Percentiles rank a stretch among this genome's conserved stretches.
phyloP scores from a whole-genome alignment of 1,140 invertebrate genomes.

The Tribolium castaneum region DNA sequence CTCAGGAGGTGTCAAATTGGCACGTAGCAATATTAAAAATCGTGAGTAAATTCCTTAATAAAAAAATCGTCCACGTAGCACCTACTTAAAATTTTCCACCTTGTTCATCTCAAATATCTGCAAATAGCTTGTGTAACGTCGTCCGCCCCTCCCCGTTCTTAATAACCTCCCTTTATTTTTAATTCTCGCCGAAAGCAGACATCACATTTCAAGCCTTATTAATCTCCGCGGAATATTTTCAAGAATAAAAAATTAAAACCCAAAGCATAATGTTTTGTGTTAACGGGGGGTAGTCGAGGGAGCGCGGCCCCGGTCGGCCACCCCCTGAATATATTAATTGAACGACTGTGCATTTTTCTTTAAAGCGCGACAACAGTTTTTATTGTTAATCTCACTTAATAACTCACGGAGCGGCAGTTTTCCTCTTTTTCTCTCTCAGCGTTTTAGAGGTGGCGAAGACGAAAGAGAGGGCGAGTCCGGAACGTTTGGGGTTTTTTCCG shows the following conservation, averaged over 20 bases:
- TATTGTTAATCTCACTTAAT: constrained; percentile 58
- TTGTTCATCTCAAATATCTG: constrained; percentile 43
- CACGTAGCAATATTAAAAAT: constrained; percentile 15
- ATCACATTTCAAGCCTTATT: constrained; percentile 61
- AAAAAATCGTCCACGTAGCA: constrained; percentile 36
- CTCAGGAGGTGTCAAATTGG: background rate
- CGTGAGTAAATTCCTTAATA: constrained; percentile 19
- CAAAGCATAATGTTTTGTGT: constrained; percentile 58
- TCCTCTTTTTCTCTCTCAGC: background rate
- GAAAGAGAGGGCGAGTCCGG: constrained; percentile 36
- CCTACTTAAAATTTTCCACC: constrained; percentile 29
- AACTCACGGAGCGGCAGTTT: constrained; percentile 42
- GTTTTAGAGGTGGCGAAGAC: background rate
- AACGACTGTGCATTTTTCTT: constrained; percentile 59
- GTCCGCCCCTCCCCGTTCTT: constrained; percentile 43
- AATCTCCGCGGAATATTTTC: constrained; percentile 60
- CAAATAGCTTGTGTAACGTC: constrained; percentile 39
- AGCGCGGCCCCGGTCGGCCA: constrained; percentile 11
- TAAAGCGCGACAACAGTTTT: constrained; percentile 56
- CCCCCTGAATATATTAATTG: constrained; percentile 60
- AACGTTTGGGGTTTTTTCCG: constrained; percentile 40
- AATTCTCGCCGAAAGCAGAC: constrained; percentile 59
- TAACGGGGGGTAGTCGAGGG: constrained; percentile 34
- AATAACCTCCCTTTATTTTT: constrained; percentile 59
- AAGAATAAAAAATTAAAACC: constrained; percentile 62